Evolutionary conservation across 2,113 vertebrate species (phyloP), one percentile per base, ranked within the genome.

Genomic region (Tinamus guttatus): DNA sequence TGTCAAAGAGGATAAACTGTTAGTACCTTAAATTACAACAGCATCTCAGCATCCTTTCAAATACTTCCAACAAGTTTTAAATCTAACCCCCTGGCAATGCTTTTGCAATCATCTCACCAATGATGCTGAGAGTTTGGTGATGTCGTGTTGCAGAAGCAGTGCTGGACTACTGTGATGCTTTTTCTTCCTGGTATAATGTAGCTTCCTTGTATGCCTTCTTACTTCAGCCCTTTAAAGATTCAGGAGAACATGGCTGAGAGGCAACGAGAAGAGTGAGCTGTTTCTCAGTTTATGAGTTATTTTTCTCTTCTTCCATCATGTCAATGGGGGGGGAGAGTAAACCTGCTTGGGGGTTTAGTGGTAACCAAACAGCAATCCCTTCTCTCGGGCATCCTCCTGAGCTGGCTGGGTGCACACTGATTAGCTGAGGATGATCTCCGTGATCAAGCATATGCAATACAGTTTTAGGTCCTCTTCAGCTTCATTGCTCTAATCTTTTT

Each of bases 1-100:
- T 80, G 30, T 95, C 81, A 79, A 89, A 95, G 51, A 90, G 85
- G 87, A 94, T 81, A 90, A 89, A 93, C 76, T 85, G 87, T 91
- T 76, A 95, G 87, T 73, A 93, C 36, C 45, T 94, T 83, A 34
- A 77, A 89, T 87, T 71, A 94, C 36, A 93, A 63, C 21, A 94
- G 67, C 67, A 80, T 76, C 87, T 93, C 67, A 94, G 80, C 45
- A 94, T 41, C 78, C 81, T 59, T 77, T 91, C 63, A 70, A 91
- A 77, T 34, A 38, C 64, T 34, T 34, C 1, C 3, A 58, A 24
- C 7, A 20, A 67, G 13, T 87, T 84, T 73, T 43, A 68, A 89
- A 51, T 52, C 52, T 38, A 89, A 93, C 52, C 30, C 86, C 75
- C 71, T 81, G 76, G 85, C 79, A 95, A 59, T 34, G 87, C 71